Conservation (phyloP, 2,797 vertebrate species). For the Aplochiton taeniatus region DNA sequence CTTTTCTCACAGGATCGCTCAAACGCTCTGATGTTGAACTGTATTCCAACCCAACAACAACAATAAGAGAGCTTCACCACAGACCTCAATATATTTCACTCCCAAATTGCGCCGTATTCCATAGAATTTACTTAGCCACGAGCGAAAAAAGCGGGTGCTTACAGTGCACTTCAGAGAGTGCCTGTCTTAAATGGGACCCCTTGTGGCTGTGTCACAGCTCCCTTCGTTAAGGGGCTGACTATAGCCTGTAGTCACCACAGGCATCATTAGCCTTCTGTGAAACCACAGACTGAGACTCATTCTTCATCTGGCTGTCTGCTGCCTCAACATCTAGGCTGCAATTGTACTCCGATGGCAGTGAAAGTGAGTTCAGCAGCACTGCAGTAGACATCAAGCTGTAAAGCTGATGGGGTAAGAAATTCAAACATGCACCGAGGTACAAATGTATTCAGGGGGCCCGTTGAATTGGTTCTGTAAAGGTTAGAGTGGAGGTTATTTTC, state of each 20-base stretch:
- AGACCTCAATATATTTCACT: slow-evolving; percentile 63
- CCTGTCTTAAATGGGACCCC: slow-evolving; percentile 79
- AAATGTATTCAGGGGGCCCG: slow-evolving; percentile 73
- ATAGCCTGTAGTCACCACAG: slow-evolving; percentile 81
- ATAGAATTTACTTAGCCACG: slow-evolving; percentile 73
- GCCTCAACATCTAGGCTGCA: slow-evolving; percentile 69
- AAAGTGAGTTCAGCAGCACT: slow-evolving; percentile 59
- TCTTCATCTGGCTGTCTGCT: slow-evolving; percentile 82
- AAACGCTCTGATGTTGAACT: slow-evolving; percentile 64
- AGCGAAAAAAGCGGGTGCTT: slow-evolving; percentile 74
- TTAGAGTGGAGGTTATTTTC: slow-evolving; percentile 73
- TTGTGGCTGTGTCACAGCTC: slow-evolving; percentile 82
- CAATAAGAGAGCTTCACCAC: slow-evolving; percentile 37
- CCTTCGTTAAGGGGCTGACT: slow-evolving; percentile 83
- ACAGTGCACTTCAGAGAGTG: slow-evolving; percentile 79
- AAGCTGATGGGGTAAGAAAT: slow-evolving; percentile 58
- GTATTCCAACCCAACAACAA: slow-evolving; percentile 55
- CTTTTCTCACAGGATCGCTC: background rate
- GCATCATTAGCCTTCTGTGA: slow-evolving; percentile 83
- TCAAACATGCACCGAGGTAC: slow-evolving; percentile 19
- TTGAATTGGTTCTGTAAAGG: slow-evolving; percentile 69
- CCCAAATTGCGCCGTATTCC: slow-evolving; percentile 67
- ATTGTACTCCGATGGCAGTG: slow-evolving; percentile 63
- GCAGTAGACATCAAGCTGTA: slow-evolving; percentile 50
- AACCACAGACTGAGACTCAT: slow-evolving; percentile 79